These are phyloP conservation scores for Augochlora pura DNA, from an alignment of 1,140 invertebrate genomes.

Conservation along the genomic window DNA sequence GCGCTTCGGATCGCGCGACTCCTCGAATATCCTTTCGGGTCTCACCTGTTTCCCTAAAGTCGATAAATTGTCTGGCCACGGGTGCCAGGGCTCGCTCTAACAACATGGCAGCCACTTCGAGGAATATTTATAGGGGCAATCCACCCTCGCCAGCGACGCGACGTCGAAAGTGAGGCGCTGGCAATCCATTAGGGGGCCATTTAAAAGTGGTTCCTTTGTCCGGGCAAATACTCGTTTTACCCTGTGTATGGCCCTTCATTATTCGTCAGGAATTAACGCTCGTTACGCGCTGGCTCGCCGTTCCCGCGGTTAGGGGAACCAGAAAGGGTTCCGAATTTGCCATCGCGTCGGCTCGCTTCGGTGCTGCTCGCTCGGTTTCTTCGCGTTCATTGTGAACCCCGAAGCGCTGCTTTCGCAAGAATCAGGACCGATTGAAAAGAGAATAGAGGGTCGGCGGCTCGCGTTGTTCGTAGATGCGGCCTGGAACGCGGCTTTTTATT, in stretches of 20 bases:
- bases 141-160: not conserved
- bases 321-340: not conserved
- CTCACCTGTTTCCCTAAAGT: too few species aligned
- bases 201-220: constrained; percentile 30
- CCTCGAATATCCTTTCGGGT: constrained; percentile 9
- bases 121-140: not conserved
- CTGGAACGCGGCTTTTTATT: too few species aligned
- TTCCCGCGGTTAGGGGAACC: not conserved
- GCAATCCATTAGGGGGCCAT: constrained; percentile 26
- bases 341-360: not conserved
- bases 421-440: not conserved
- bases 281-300: constrained; percentile 1
- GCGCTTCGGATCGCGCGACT: constrained; percentile 5
- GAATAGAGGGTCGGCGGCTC: too few species aligned
- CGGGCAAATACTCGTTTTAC: constrained; percentile 31
- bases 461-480: too few species aligned
- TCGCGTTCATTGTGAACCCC: not conserved
- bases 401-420: not conserved
- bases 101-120: not conserved
- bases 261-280: constrained; percentile 27
- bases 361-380: not conserved
- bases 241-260: constrained; percentile 18
- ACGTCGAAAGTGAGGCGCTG: constrained; percentile 2
- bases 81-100: not conserved
- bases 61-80: not conserved